Evolutionary conservation across 1,140 invertebrate genomes (phyloP), one percentile per base, ranked within the genome.

Genomic region (Drosophila trapezifrons): DNA sequence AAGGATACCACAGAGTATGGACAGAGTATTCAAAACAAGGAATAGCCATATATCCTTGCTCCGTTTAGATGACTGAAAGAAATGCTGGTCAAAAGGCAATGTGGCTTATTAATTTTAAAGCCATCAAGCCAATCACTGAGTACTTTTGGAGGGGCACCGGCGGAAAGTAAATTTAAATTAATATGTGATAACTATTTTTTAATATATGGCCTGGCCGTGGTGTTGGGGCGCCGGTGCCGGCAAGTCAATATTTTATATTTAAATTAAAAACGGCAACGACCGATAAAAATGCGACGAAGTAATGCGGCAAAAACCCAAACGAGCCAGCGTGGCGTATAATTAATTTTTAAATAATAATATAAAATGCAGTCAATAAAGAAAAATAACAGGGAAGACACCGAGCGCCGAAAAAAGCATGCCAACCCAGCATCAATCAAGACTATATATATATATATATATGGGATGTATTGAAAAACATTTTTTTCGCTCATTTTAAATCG

Each of bases 291-390:
- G 66, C 60, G 37, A 29, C 45, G 55, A 75, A 63, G 70, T 75
- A 70, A 67, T 62, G 58, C 45, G 42, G 27, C 60, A 72, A 66
- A 81, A 81, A 58, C 27, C 58, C 45, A 47, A 60, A 65, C 65
- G 70, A 75, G 71, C 40, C 60, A 67, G 58, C 67, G 70, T 62
- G 83, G 83, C 83, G 64, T 79, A 66, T 86, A 86, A 86, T 86
- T 86, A 87, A 86, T 86, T 86, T 86, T 86, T 82, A 82, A 86
- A 86, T 82, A 82, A 82, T 82, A 81, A 81, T 86, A 86, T 77
- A 78, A 78, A 86, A 82, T 52, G 75, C 75, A 72, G 58, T 72
- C 63, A 60, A 80, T 80, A 79, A 79, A 76, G 67, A 78, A 72
- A 35, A 80, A 52, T 60, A 54, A 47, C 27, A 29, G 49, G 12